phyloP scores from a whole-genome alignment of 2,797 vertebrate species.

The Danio aesculapii region DNA sequence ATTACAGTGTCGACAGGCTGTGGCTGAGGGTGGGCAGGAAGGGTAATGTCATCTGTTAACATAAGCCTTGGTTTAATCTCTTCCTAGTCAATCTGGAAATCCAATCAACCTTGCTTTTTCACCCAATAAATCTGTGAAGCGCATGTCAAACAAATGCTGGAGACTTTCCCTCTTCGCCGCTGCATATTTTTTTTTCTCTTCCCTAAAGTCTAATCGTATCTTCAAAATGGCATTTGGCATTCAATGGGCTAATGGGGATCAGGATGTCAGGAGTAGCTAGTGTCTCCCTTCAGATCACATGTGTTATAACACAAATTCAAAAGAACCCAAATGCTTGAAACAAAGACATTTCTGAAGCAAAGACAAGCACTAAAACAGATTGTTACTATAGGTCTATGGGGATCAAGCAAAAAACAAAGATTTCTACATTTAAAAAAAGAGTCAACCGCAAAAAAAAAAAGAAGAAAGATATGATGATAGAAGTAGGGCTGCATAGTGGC shows the following conservation, averaged over 20 bases:
- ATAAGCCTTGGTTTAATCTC: conserved; percentile 58
- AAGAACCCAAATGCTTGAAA: conserved; percentile 8
- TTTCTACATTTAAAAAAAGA: no score
- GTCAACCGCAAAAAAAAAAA: no score
- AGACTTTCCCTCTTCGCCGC: background rate
- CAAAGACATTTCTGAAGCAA: conserved; percentile 27
- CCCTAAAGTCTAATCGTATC: conserved; percentile 19
- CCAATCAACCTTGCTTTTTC: conserved; percentile 55
- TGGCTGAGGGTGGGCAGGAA: conserved; percentile 47
- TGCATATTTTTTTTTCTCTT: background rate
- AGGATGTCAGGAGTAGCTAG: conserved; percentile 25
- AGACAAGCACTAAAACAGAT: conserved; percentile 9
- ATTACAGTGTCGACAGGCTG: conserved; percentile 63
- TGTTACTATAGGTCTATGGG: no score
- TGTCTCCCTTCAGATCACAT: conserved; percentile 17
- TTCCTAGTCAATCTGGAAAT: conserved; percentile 56
- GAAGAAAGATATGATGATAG: no score
- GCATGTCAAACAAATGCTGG: conserved; percentile 34
- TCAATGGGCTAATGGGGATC: conserved; percentile 39
- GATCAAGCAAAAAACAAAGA: background rate
- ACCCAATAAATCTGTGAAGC: conserved; percentile 56
- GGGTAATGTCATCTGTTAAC: conserved; percentile 56
- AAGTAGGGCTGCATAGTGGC: no score
- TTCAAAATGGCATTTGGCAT: conserved; percentile 35
- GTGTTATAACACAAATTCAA: conserved; percentile 21